Evolutionary conservation across 2,888 invertebrate genomes (phyloP).

Genomic region (Coleophora deauratella): DNA sequence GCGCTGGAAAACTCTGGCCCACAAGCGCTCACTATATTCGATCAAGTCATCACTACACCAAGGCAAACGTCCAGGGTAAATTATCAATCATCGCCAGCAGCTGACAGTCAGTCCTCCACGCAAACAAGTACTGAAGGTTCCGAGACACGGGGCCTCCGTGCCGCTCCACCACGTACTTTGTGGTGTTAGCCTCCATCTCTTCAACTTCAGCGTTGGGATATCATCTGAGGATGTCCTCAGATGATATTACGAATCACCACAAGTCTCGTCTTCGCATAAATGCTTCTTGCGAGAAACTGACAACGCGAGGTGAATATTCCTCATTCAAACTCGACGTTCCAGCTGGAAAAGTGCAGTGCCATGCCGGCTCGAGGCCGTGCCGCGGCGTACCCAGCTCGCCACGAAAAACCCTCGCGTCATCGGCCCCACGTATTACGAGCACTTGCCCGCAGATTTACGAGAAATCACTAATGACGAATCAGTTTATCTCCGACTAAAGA

Average conservation of each 20-base stretch:
- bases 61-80: too few relatives aligned
- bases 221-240: background rate
- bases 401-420: too few relatives aligned
- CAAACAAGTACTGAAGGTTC: background rate
- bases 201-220: background rate
- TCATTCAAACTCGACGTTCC: background rate
- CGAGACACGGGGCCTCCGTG: background rate
- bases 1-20: too few relatives aligned
- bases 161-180: background rate
- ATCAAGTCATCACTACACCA: too few relatives aligned
- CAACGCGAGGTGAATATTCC: background rate
- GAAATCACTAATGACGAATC: too few relatives aligned
- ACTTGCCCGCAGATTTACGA: too few relatives aligned
- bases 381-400: too few relatives aligned
- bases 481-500: too few relatives aligned
- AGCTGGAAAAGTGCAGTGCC: background rate
- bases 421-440: too few relatives aligned
- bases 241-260: background rate
- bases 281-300: background rate
- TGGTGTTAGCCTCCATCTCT: background rate
- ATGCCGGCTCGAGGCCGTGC: too few relatives aligned
- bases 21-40: too few relatives aligned
- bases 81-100: too few relatives aligned
- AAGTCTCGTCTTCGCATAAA: background rate
- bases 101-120: background rate